Evolutionary conservation across 2,888 invertebrate species (phyloP).

Genomic region (Sympetrum striolatum): DNA sequence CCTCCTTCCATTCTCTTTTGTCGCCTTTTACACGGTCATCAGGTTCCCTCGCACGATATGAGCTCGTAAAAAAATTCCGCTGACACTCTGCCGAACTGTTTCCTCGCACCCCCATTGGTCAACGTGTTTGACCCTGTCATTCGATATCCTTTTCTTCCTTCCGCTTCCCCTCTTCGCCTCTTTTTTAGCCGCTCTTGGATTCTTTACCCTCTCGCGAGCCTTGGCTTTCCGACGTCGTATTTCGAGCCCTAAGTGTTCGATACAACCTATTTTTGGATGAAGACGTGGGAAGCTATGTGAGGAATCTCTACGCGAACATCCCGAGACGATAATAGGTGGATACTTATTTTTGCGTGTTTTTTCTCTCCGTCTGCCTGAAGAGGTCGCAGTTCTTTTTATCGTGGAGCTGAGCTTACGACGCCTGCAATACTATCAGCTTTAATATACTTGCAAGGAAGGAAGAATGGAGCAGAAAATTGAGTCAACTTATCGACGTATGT

Average conservation of each 20-base stretch:
- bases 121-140: conserved; percentile 39
- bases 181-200: neutral
- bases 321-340: neutral
- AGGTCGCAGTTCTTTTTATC: neutral
- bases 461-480: no score
- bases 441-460: no score
- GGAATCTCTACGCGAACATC: neutral
- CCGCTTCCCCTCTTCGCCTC: neutral
- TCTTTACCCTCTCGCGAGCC: neutral
- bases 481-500: no score
- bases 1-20: neutral
- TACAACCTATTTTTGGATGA: neutral
- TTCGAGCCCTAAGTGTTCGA: neutral
- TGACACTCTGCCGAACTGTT: conserved; percentile 26
- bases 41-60: conserved; percentile 38
- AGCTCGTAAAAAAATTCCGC: conserved; percentile 43
- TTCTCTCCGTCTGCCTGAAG: neutral
- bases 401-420: no score
- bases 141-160: neutral
- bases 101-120: conserved; percentile 11
- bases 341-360: neutral
- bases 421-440: no score
- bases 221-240: neutral
- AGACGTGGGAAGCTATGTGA: neutral
- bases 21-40: conserved; percentile 41